Evolutionary conservation across 2,113 vertebrate genomes (phyloP).

Genomic region (Scolopax mira): DNA sequence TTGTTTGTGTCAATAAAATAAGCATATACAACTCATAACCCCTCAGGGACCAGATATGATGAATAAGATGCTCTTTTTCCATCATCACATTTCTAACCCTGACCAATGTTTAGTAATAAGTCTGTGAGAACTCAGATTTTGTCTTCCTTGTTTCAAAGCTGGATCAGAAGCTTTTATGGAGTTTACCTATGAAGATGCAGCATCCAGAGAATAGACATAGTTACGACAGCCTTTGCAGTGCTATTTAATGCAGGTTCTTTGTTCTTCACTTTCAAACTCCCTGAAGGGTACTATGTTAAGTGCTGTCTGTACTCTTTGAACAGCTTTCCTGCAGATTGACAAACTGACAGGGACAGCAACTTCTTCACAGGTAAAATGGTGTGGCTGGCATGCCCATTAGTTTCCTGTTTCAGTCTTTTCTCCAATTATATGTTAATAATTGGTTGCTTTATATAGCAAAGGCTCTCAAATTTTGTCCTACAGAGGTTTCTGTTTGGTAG

Average conservation of each 20-base stretch:
- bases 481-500: neutral
- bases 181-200: neutral
- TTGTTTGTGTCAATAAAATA: constrained; percentile 56
- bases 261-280: neutral
- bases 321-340: neutral
- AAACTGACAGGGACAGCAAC: neutral
- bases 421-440: neutral
- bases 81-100: constrained; percentile 15
- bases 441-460: neutral
- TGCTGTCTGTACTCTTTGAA: neutral
- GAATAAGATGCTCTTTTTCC: constrained; percentile 44
- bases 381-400: neutral
- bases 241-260: neutral
- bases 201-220: neutral
- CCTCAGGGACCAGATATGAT: neutral
- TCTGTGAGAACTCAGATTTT: constrained; percentile 9
- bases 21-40: neutral
- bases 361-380: neutral
- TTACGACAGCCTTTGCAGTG: neutral
- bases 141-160: neutral
- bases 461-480: neutral
- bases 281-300: neutral
- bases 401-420: neutral
- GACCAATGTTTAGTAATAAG: neutral
- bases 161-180: neutral